A percentile compares a stretch with the other conserved stretches of the same genome.
phyloP scores from a whole-genome alignment of 2,888 invertebrate genomes.

The Polydrusus pterygomalis region DNA sequence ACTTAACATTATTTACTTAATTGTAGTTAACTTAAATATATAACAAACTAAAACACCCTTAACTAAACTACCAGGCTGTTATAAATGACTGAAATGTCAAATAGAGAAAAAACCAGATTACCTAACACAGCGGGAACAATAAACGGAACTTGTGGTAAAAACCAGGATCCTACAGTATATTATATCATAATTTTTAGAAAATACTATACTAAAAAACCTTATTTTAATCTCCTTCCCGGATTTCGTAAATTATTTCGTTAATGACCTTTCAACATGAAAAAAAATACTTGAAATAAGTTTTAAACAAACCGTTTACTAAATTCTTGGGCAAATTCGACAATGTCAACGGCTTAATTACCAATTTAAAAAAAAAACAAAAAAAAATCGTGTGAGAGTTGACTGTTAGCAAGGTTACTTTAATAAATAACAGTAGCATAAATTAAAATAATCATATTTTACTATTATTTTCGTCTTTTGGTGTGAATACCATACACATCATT shows the following conservation, averaged over 20 bases:
- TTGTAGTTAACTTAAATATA: too few relatives aligned
- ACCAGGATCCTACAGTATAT: too few relatives aligned
- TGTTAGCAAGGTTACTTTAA: not conserved
- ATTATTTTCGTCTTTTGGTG: not conserved
- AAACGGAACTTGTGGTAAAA: too few relatives aligned
- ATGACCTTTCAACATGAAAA: not conserved
- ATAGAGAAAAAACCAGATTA: too few relatives aligned
- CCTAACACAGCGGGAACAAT: too few relatives aligned
- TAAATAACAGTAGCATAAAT: not conserved
- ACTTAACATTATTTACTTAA: too few relatives aligned
- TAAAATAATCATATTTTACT: not conserved
- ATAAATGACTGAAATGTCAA: too few relatives aligned
- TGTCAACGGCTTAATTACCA: slow-evolving; percentile 6
- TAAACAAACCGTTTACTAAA: not conserved
- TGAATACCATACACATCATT: not conserved
- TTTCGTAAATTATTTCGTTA: not conserved
- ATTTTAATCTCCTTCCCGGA: too few relatives aligned
- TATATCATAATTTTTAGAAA: too few relatives aligned
- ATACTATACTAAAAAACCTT: too few relatives aligned
- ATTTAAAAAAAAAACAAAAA: slow-evolving; percentile 3
- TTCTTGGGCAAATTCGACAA: slow-evolving; percentile 9
- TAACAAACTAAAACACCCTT: too few relatives aligned
- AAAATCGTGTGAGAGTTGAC: slow-evolving; percentile 5
- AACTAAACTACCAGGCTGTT: too few relatives aligned
- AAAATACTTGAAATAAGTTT: not conserved